Percentiles rank a stretch among this genome's conserved stretches.
Evolutionary conservation across 2,113 vertebrate genomes (phyloP).

Genomic region (Orcinus orca): DNA sequence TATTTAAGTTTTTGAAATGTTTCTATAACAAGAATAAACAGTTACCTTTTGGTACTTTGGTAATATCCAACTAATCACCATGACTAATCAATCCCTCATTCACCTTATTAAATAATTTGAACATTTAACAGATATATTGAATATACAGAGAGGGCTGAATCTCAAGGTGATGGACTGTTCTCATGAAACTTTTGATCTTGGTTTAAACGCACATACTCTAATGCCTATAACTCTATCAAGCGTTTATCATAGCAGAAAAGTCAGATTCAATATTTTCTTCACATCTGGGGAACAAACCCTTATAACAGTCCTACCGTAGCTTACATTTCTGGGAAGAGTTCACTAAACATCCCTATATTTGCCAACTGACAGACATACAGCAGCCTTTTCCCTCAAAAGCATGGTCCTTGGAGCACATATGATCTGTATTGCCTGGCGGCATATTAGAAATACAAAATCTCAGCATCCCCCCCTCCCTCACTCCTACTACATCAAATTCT

Average conservation of each 20-base stretch:
- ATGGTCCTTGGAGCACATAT: background rate
- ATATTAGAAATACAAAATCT: background rate
- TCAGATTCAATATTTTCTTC: background rate
- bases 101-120: background rate
- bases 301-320: background rate
- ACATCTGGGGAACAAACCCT: background rate
- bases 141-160: background rate
- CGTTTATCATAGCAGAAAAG: background rate
- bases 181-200: background rate
- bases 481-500: background rate
- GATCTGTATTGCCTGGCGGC: background rate
- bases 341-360: background rate
- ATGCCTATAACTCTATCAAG: background rate
- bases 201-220: background rate
- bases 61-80: background rate
- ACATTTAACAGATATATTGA: background rate
- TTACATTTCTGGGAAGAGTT: background rate
- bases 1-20: background rate
- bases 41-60: background rate
- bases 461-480: accelerated
- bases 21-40: background rate
- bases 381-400: background rate
- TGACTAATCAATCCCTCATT: background rate
- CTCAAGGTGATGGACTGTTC: background rate
- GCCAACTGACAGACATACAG: background rate